phyloP scores from a whole-genome alignment of 2,797 vertebrate species.

The Synanceia verrucosa region DNA sequence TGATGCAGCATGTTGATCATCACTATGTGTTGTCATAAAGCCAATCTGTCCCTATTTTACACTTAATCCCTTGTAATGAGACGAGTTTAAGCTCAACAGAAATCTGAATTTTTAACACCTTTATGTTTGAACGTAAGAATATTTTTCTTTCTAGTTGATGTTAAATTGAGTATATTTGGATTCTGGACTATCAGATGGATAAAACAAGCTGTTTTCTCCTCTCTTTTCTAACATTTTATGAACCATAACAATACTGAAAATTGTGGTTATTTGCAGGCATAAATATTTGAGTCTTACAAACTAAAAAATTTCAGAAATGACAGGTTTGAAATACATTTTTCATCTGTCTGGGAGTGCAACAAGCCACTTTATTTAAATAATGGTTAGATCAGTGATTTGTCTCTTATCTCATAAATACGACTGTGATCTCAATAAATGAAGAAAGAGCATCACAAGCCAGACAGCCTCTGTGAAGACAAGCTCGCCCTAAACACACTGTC shows the following conservation, averaged over 20 bases:
- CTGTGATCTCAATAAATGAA: slow-evolving; percentile 9
- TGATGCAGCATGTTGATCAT: slow-evolving; percentile 19
- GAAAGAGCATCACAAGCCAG: slow-evolving; percentile 4
- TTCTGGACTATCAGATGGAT: neutral
- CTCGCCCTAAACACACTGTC: slow-evolving; percentile 8
- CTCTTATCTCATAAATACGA: slow-evolving; percentile 6
- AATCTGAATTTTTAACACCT: neutral
- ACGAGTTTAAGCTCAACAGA: neutral
- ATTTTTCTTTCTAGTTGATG: neutral
- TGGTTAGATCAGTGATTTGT: slow-evolving; percentile 3
- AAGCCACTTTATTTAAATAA: too few species aligned
- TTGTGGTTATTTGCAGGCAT: too few species aligned
- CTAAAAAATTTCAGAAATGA: too few species aligned
- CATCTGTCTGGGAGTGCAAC: too few species aligned
- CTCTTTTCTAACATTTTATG: too few species aligned
- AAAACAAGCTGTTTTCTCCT: neutral
- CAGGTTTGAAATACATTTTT: too few species aligned
- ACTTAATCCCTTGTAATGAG: neutral
- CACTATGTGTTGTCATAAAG: neutral
- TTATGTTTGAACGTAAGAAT: neutral
- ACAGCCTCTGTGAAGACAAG: slow-evolving; percentile 10
- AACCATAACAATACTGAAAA: too few species aligned
- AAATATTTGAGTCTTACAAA: too few species aligned
- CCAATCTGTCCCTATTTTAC: neutral
- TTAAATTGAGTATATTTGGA: neutral